A percentile compares a stretch with the other conserved stretches of the same genome.
Conservation (phyloP, 1,140 invertebrate genomes). For the Drosophila navojoa region DNA sequence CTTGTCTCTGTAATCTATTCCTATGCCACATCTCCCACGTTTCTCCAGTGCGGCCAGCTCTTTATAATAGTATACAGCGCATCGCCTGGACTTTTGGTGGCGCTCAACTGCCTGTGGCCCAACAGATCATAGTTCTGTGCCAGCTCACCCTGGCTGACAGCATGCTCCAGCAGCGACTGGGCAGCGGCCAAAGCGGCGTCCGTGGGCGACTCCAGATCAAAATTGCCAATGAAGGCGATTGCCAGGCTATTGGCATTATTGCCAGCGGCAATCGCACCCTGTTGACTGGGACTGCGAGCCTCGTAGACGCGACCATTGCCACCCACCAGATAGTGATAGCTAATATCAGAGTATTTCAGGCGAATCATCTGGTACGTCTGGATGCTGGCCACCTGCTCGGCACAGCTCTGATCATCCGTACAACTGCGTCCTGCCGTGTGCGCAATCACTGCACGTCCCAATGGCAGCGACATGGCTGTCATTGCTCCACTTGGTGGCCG, state of each 20-base stretch:
- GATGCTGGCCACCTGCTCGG: slow-evolving; percentile 84
- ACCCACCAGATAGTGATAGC: slow-evolving; percentile 88
- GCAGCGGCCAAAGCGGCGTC: slow-evolving; percentile 85
- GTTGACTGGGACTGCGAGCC: slow-evolving; percentile 86
- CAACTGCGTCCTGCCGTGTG: slow-evolving; percentile 85
- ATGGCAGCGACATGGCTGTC: slow-evolving; percentile 83
- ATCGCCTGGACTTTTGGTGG: slow-evolving; percentile 87
- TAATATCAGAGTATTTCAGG: slow-evolving; percentile 85
- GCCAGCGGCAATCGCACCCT: slow-evolving; percentile 85
- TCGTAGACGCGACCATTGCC: slow-evolving; percentile 88
- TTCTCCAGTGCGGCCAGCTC: slow-evolving; percentile 86
- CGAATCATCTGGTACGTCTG: slow-evolving; percentile 85
- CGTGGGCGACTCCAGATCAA: slow-evolving; percentile 82
- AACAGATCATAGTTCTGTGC: slow-evolving; percentile 86
- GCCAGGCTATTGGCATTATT: slow-evolving; percentile 87
- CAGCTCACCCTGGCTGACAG: slow-evolving; percentile 85
- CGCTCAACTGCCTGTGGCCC: slow-evolving; percentile 86
- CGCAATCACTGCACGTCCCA: slow-evolving; percentile 85
- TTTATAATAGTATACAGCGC: slow-evolving; percentile 85
- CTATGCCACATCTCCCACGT: neutral
- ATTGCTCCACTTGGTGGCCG: slow-evolving; percentile 84
- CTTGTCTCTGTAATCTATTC: neutral
- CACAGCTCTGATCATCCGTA: slow-evolving; percentile 80
- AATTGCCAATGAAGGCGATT: slow-evolving; percentile 86
- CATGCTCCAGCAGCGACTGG: slow-evolving; percentile 85